Percentiles rank a stretch among this genome's conserved stretches.
phyloP scores from a whole-genome alignment of 1,140 invertebrate species.

The Colletes gigas region DNA sequence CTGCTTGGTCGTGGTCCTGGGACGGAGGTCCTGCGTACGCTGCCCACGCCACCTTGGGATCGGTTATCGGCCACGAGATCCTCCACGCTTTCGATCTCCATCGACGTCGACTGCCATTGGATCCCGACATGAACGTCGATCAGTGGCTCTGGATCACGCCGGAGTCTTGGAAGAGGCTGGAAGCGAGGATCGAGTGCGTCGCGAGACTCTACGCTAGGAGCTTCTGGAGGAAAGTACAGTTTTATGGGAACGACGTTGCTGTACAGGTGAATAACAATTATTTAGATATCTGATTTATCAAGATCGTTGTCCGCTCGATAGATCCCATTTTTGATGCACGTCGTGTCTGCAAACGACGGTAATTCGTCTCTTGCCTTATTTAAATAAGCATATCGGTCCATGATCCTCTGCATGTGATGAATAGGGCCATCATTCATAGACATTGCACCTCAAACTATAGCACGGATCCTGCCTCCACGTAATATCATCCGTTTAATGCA shows the following conservation, averaged over 20 bases:
- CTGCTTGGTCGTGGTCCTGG: slow-evolving; percentile 82
- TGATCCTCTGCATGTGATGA: no score
- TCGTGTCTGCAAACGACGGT: no score
- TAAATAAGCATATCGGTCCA: no score
- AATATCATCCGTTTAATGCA: no score
- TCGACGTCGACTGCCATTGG: slow-evolving; percentile 67
- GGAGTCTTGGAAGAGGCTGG: slow-evolving; percentile 82
- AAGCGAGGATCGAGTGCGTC: slow-evolving; percentile 83
- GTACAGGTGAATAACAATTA: slow-evolving; percentile 74
- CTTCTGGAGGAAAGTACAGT: slow-evolving; percentile 79
- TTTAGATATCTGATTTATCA: background rate
- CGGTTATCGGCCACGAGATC: slow-evolving; percentile 82
- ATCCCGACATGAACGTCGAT: slow-evolving; percentile 68
- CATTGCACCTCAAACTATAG: no score
- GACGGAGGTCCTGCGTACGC: slow-evolving; percentile 79
- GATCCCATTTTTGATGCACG: no score
- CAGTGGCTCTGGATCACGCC: slow-evolving; percentile 84
- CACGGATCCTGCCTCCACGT: no score
- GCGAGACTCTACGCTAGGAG: slow-evolving; percentile 82
- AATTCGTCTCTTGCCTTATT: no score
- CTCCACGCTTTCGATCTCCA: slow-evolving; percentile 82
- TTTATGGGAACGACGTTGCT: slow-evolving; percentile 78
- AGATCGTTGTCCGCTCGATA: no score
- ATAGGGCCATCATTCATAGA: no score
- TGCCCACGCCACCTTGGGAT: slow-evolving; percentile 80